phyloP scores from a whole-genome alignment of 2,113 vertebrate genomes.

The Rhynchomys soricoides region DNA sequence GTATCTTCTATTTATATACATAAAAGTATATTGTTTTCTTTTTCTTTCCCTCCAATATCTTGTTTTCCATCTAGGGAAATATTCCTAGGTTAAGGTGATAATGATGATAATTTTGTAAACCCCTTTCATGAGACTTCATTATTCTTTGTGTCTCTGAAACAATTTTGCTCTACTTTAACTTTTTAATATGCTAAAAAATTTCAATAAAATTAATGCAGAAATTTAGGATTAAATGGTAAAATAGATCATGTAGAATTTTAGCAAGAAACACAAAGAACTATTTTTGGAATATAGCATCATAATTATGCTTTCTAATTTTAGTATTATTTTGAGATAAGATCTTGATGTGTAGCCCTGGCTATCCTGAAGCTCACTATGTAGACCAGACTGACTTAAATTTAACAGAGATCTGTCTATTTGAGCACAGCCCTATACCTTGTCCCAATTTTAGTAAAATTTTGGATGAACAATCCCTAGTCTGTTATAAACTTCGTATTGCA shows the following conservation, averaged over 20 bases:
- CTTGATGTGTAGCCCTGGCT: not conserved
- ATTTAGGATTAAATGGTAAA: conserved; percentile 51
- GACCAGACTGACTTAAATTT: not conserved
- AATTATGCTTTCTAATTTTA: conserved; percentile 54
- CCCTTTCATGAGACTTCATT: conserved; percentile 38
- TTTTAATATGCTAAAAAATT: not conserved
- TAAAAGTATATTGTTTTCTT: conserved; percentile 25
- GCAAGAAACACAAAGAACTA: not conserved
- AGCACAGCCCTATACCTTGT: not conserved
- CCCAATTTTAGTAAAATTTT: conserved; percentile 28
- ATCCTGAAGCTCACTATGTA: not conserved
- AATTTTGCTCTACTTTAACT: not conserved
- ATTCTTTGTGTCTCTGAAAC: conserved; percentile 3
- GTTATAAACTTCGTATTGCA: not conserved
- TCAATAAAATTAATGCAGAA: conserved; percentile 45
- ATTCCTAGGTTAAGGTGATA: conserved; percentile 42
- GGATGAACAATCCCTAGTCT: not conserved
- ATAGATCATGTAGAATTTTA: not conserved
- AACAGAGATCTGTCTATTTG: not conserved
- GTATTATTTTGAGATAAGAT: not conserved
- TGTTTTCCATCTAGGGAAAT: conserved; percentile 41
- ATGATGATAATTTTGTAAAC: conserved; percentile 41
- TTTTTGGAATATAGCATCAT: conserved; percentile 9
- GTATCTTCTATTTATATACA: conserved; percentile 20
- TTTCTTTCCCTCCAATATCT: not conserved